Percentiles rank a stretch among this genome's conserved stretches.
Conservation (phyloP, 2,888 invertebrate species). For the Mystacides longicornis region DNA sequence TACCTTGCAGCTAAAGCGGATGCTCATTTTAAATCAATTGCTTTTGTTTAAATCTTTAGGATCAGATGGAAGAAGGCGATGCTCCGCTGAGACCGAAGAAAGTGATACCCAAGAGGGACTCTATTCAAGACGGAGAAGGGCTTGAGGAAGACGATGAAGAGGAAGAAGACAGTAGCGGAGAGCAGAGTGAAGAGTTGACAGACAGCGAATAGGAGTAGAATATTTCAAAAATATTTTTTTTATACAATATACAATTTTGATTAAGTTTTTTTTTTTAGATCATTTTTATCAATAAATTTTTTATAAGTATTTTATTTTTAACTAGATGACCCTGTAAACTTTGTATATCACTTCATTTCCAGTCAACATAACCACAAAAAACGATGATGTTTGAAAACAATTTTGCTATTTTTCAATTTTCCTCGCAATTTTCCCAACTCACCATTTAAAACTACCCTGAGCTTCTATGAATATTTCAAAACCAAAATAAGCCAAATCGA, state of each 20-base stretch:
- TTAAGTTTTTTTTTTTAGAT: background rate
- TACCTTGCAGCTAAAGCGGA: too few relatives aligned
- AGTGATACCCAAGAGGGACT: background rate
- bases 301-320: background rate
- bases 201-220: background rate
- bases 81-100: background rate
- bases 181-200: background rate
- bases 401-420: too few relatives aligned
- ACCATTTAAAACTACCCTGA: too few relatives aligned
- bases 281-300: background rate
- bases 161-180: background rate
- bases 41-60: too few relatives aligned
- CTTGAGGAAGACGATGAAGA: background rate
- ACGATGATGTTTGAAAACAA: too few relatives aligned
- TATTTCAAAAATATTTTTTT: background rate
- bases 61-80: background rate
- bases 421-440: too few relatives aligned
- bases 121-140: background rate
- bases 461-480: too few relatives aligned
- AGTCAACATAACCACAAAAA: too few relatives aligned
- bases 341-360: background rate
- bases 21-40: too few relatives aligned
- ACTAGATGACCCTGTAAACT: background rate
- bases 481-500: too few relatives aligned
- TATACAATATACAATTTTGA: background rate